phyloP scores from a whole-genome alignment of 2,113 vertebrate species.

The Bufo bufo region DNA sequence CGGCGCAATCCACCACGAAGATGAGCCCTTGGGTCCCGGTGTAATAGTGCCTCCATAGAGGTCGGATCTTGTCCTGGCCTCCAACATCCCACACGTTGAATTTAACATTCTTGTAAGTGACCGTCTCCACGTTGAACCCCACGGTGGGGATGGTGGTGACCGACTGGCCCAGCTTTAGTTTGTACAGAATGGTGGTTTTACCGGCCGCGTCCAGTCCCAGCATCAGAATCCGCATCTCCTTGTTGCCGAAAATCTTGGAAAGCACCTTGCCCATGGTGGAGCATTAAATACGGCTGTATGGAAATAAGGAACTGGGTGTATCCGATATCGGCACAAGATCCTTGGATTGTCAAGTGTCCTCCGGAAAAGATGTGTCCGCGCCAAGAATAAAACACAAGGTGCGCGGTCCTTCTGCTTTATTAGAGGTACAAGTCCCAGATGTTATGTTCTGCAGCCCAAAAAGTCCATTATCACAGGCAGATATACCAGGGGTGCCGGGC shows the following conservation, averaged over 20 bases:
- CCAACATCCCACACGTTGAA: slow-evolving; percentile 99
- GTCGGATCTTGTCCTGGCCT: slow-evolving; percentile 98
- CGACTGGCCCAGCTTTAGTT: slow-evolving; percentile 98
- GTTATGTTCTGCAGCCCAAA: neutral
- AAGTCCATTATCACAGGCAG: neutral
- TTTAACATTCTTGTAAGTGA: slow-evolving; percentile 99
- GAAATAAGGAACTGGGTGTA: neutral
- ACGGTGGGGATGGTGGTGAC: slow-evolving; percentile 98
- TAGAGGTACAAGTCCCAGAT: neutral
- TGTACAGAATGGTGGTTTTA: slow-evolving; percentile 98
- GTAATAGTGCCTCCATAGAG: slow-evolving; percentile 98
- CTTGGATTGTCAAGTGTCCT: neutral
- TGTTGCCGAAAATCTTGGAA: slow-evolving; percentile 99
- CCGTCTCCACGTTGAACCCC: slow-evolving; percentile 98
- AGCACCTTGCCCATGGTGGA: slow-evolving; percentile 97
- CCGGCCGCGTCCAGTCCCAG: slow-evolving; percentile 96
- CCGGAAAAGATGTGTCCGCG: neutral
- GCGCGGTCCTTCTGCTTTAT: neutral
- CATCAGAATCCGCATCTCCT: slow-evolving; percentile 99
- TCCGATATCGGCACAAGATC: neutral
- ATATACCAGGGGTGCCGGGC: neutral
- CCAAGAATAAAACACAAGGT: neutral
- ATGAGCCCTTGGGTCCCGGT: slow-evolving; percentile 98
- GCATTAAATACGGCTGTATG: slow-evolving; percentile 75
- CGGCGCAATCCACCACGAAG: slow-evolving; percentile 98